Percentiles rank a stretch among this genome's conserved stretches.
Conservation (phyloP, 37 sponge, comb jelly and placozoan genomes). For the Tethya wilhelma region DNA sequence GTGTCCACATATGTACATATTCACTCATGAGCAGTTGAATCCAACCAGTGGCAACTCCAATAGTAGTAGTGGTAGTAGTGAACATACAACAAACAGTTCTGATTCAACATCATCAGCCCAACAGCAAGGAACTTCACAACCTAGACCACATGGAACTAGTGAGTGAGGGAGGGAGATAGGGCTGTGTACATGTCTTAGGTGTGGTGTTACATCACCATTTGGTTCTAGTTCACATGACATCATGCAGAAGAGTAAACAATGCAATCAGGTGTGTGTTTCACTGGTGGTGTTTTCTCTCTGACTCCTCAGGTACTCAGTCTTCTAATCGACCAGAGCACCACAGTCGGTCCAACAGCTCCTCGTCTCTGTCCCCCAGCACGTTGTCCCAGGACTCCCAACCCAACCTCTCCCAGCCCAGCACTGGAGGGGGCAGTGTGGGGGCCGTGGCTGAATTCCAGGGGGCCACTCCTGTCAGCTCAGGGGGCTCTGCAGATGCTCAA, state of each 20-base stretch:
- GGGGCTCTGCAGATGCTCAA: constrained; percentile 4
- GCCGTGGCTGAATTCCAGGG: not conserved
- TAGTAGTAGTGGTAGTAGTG: no score
- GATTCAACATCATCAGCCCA: not conserved
- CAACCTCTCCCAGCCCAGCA: constrained; percentile 19
- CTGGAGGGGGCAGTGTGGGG: not conserved
- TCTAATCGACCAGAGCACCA: constrained; percentile 38
- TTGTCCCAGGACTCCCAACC: constrained; percentile 48
- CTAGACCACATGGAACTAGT: constrained; percentile 1
- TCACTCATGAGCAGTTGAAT: no score
- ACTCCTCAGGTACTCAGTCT: constrained; percentile 3
- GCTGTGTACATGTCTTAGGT: not conserved
- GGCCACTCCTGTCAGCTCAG: not conserved
- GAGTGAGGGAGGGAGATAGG: not conserved
- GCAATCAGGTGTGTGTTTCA: no score
- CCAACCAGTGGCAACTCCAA: no score
- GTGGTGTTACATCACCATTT: not conserved
- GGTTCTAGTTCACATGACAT: not conserved
- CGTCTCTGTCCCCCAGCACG: constrained; percentile 34
- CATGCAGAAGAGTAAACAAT: not conserved
- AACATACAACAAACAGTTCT: not conserved
- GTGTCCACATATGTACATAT: no score
- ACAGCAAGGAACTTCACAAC: not conserved
- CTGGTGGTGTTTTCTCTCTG: not conserved
- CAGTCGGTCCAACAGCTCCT: constrained; percentile 44